Evolutionary conservation across 1,140 invertebrate genomes (phyloP), one percentile per base, ranked within the genome.

Genomic region (Anagrus nilaparvatae): DNA sequence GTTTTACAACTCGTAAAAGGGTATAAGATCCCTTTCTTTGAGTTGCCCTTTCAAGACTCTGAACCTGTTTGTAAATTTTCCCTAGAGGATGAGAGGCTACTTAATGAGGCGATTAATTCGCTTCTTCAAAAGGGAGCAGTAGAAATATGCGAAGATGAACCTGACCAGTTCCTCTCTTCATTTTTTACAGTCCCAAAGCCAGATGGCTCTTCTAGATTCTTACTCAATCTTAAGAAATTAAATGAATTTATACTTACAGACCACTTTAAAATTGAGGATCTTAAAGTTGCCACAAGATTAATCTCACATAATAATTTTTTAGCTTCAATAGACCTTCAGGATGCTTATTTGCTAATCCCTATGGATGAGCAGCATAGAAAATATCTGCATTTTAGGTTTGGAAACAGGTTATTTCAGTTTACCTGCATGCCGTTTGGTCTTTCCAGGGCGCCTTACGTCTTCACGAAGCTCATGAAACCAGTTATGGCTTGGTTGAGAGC

Each of bases 391-490:
- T 54, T 54, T 38, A 12, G 12, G 10, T 49, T 49, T 41, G 18
- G 46, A 3, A 21, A 32, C 12, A 14, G 16, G 6, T 32, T 34
- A 34, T 40, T 25, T 23, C 9, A 45, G 23, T 44, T 44, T 16
- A 25, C 28, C 13, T 44, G 35, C 20, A 13, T 44, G 9, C 30
- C 32, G 12, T 32, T 32, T 30, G 45, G 45, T 3, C 34, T 47
- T 7, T 33, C 24, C 19, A 14, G 16, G 6, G 24, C 27, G 18
- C 37, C 69, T 69, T 41, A 49, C 57, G n/a, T 47, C 16, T 47
- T 32, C 17, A 46, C 44, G 13, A 46, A 46, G 23, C 19, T 46
- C 9, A 14, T 40, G 16, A 46, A 46, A 35, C 44, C 38, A 21
- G 13, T 46, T 17, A 18, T 42, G 6, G 2, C 24, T 14, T 18